Evolutionary conservation across 2,113 vertebrate genomes (phyloP), one percentile per base, ranked within the genome.

Genomic region (Hyaena hyaena): DNA sequence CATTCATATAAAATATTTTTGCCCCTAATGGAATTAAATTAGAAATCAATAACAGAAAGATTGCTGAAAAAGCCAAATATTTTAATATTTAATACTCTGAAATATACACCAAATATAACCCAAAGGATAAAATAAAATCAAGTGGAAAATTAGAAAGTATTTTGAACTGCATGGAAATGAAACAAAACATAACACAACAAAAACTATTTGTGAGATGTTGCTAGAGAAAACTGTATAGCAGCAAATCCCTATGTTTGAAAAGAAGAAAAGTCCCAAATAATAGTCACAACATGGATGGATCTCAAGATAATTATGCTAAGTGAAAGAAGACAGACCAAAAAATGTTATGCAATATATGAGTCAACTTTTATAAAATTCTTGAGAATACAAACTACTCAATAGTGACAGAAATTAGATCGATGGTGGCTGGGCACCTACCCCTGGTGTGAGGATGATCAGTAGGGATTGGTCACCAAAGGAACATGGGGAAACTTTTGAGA

Each of bases 21-120:
- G 23, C 10, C 53, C 21, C 39, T 73, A 26, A 95, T 15, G 19
- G 24, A 92, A 89, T 69, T 77, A 88, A 95, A 84, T 77, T 48
- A 85, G 23, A 85, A 95, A 90, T 73, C 53, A 85, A 35, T 61
- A 50, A 31, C 1, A 82, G 28, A 83, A 53, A 43, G 39, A 55
- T 85, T 80, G 84, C 84, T 80, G 63, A n/a, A 86, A 85, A 97
- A 82, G n/a, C 53, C 31, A 95, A 55, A 95, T 61, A 69, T 94
- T 83, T 71, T 39, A 19, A 68, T 55, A 95, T 43, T 26, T 48
- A 43, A 85, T 66, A 48, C 26, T 14, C 9, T 48, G 14, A 4
- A n/a, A 58, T 31, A 66, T 7, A n/a, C 21, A 28, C 17, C 48
- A 23, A 73, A 31, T 73, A 74, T 55, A 77, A 26, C 35, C 10